These are phyloP conservation scores for Rhea pennata DNA, from an alignment of 2,113 vertebrate genomes.

Conservation along the genomic window DNA sequence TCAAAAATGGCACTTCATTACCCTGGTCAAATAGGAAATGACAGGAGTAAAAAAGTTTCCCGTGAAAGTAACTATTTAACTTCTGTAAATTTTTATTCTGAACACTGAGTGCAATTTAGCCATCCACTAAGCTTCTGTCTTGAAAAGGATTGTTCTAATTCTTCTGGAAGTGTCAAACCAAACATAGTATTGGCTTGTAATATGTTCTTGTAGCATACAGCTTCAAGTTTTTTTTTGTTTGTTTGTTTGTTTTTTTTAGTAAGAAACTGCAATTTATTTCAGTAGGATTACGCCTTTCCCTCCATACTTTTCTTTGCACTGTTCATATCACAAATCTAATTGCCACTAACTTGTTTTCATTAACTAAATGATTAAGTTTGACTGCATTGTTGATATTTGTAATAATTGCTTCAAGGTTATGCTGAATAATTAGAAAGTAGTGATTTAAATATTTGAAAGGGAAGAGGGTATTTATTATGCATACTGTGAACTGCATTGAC, in stretches of 20 bases:
- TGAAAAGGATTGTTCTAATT: background rate
- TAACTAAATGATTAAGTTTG: slow-evolving; percentile 52
- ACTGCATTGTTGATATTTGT: slow-evolving; percentile 46
- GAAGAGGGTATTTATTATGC: slow-evolving; percentile 80
- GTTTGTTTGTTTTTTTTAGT: background rate
- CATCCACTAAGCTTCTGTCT: slow-evolving; percentile 7
- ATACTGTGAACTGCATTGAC: slow-evolving; percentile 81
- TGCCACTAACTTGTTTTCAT: slow-evolving; percentile 65
- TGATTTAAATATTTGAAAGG: slow-evolving; percentile 69
- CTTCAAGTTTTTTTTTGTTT: background rate
- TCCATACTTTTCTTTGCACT: slow-evolving; percentile 64
- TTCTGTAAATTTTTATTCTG: background rate
- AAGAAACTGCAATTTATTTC: background rate
- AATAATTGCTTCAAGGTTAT: slow-evolving; percentile 74
- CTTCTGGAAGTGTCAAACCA: background rate
- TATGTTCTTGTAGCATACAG: background rate
- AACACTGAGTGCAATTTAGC: slow-evolving; percentile 42
- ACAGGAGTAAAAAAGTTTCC: slow-evolving; percentile 3
- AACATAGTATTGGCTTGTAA: slow-evolving; percentile 9
- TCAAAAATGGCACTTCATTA: slow-evolving; percentile 51
- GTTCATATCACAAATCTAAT: slow-evolving; percentile 49
- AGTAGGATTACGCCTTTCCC: slow-evolving; percentile 20
- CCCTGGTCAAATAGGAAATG: slow-evolving; percentile 14
- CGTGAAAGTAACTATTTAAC: slow-evolving; percentile 2
- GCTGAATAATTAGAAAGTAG: slow-evolving; percentile 68